These are phyloP conservation scores for Solenopsis invicta DNA, from an alignment of 1,140 invertebrate species.

Conservation along the genomic window DNA sequence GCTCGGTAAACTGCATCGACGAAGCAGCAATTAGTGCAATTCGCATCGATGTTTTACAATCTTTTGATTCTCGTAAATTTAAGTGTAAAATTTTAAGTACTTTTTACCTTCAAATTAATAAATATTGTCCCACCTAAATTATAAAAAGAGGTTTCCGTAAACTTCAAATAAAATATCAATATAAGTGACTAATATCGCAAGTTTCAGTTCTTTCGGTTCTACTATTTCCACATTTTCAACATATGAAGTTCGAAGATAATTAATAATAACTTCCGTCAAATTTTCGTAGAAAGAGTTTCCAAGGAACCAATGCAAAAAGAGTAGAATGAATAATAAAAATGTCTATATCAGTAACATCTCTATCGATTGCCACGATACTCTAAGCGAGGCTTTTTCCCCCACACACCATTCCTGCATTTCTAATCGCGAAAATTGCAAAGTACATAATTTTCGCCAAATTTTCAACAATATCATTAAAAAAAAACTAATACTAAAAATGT, in stretches of 20 bases:
- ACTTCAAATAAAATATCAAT: background rate
- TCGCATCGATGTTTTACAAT: background rate
- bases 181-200: background rate
- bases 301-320: background rate
- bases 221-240: background rate
- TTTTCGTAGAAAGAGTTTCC: background rate
- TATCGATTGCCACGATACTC: background rate
- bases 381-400: background rate
- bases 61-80: background rate
- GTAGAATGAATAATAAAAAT: background rate
- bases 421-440: background rate
- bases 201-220: background rate
- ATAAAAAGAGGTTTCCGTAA: background rate
- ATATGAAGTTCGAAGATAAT: background rate
- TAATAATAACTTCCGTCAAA: background rate
- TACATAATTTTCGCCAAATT: background rate
- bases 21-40: constrained; percentile 11
- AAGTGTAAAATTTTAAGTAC: background rate
- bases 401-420: background rate
- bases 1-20: constrained; percentile 20
- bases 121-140: background rate
- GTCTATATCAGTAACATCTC: background rate
- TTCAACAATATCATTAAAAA: background rate
- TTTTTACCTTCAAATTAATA: background rate
- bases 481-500: background rate